phyloP scores from a whole-genome alignment of 2,113 vertebrate genomes.

The Clarias magur region DNA sequence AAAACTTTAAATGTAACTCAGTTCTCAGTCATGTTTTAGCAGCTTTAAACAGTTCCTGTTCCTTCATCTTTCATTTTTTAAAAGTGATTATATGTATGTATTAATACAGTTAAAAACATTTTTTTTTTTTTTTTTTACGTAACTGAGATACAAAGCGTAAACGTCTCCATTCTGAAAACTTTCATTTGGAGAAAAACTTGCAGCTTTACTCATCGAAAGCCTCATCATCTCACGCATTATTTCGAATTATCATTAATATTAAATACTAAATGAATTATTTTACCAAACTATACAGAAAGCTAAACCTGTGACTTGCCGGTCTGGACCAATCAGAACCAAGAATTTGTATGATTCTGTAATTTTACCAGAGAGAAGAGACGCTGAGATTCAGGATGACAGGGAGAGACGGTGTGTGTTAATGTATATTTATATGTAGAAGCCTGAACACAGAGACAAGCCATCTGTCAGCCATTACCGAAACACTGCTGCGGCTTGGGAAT shows the following conservation, averaged over 20 bases:
- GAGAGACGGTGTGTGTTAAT: not conserved
- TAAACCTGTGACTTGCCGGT: not conserved
- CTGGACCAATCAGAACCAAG: not conserved
- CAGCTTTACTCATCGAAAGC: not conserved
- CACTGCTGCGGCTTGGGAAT: not conserved
- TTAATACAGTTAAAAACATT: no score
- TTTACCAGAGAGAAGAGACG: not conserved
- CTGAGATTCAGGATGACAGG: not conserved
- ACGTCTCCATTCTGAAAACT: not conserved
- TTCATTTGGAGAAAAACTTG: not conserved
- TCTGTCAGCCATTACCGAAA: not conserved
- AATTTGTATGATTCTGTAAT: not conserved
- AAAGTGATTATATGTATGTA: no score
- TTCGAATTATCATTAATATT: no score
- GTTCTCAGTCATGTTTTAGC: not conserved
- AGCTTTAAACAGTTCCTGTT: not conserved
- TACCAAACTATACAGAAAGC: no score
- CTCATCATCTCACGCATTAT: not conserved
- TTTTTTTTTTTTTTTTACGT: not conserved
- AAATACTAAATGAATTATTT: no score
- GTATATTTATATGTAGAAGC: not conserved
- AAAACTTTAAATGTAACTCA: not conserved
- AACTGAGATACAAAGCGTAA: not conserved
- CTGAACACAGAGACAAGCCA: not conserved
- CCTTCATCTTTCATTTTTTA: not conserved